Conservation (phyloP, 2,888 invertebrate species). For the Rhyacophila evoluta region DNA sequence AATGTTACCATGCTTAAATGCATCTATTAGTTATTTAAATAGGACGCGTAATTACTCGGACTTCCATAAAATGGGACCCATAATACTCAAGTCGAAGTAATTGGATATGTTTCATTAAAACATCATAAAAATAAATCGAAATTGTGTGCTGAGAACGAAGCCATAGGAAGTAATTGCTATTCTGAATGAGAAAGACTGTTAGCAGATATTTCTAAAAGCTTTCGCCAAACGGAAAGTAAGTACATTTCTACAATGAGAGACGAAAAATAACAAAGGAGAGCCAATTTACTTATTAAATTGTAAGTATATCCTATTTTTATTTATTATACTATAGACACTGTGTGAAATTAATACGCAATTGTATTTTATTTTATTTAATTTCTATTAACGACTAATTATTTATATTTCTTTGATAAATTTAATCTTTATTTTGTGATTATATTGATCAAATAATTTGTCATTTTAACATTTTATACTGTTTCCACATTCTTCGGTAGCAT, state of each 20-base stretch:
- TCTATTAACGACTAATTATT: too few relatives aligned
- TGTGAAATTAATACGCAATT: too few relatives aligned
- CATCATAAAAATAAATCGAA: slow-evolving; percentile 19
- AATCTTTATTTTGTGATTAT: too few relatives aligned
- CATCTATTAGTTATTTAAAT: neutral
- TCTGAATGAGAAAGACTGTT: slow-evolving; percentile 19
- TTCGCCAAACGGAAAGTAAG: neutral
- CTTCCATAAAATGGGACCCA: neutral
- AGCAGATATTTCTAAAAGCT: neutral
- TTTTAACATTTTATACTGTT: too few relatives aligned
- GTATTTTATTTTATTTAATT: too few relatives aligned
- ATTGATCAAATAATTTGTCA: too few relatives aligned
- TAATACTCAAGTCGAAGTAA: neutral
- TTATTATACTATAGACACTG: too few relatives aligned
- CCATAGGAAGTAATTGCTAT: slow-evolving; percentile 14
- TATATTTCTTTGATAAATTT: too few relatives aligned
- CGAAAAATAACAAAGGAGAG: neutral
- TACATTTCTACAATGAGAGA: neutral
- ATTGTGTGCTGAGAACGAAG: slow-evolving; percentile 6
- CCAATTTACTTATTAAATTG: too few relatives aligned
- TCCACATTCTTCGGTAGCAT: too few relatives aligned
- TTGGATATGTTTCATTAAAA: slow-evolving; percentile 18
- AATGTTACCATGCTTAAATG: neutral
- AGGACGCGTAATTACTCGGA: neutral
- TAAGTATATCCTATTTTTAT: too few relatives aligned